Evolutionary conservation across 2,888 invertebrate species (phyloP).

Genomic region (Thysanoteuthis rhombus): DNA sequence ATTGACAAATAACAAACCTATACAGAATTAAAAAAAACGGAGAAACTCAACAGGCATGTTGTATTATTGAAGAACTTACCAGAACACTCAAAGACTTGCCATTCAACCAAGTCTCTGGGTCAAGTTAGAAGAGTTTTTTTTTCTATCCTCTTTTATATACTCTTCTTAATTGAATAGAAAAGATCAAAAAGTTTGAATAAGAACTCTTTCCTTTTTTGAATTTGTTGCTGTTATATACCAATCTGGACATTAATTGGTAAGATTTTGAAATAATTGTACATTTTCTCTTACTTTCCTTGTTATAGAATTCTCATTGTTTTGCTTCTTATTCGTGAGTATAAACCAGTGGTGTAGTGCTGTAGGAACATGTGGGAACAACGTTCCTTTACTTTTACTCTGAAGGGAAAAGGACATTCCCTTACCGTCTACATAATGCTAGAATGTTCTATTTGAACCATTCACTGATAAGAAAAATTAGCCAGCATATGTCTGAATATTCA

Average conservation of each 20-base stretch:
- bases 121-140: not conserved
- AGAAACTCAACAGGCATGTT: not conserved
- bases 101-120: not conserved
- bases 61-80: not conserved
- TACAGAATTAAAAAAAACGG: not conserved
- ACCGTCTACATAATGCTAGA: no score
- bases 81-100: not conserved
- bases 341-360: no score
- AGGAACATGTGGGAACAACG: no score
- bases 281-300: not conserved
- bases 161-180: not conserved
- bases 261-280: not conserved
- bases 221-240: not conserved
- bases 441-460: no score
- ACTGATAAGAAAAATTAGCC: no score
- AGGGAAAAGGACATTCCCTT: no score
- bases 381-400: no score
- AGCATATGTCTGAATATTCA: no score
- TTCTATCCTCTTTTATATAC: not conserved
- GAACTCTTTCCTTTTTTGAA: not conserved
- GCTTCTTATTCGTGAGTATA: not conserved
- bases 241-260: constrained; percentile 12
- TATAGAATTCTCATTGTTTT: not conserved
- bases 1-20: not conserved
- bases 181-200: not conserved